Conservation (phyloP, 2,113 vertebrate species). For the Trachemys scripta region DNA sequence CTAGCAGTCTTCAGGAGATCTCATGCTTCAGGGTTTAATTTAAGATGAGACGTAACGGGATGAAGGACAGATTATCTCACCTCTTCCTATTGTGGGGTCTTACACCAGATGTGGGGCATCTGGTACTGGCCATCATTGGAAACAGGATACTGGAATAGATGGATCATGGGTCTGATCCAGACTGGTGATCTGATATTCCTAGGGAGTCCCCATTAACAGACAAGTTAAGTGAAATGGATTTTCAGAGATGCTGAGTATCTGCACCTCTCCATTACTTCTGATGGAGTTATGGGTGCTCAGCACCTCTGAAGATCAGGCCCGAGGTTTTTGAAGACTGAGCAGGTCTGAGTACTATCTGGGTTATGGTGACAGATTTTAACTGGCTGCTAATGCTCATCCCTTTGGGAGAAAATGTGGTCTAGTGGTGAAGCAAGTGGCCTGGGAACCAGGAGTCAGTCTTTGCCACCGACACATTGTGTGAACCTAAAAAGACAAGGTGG, state of each 20-base stretch:
- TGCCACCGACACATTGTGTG: background rate
- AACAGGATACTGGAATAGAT: background rate
- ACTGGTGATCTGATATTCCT: background rate
- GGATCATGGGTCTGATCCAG: background rate
- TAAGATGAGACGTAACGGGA: background rate
- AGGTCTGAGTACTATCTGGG: background rate
- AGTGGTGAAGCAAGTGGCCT: background rate
- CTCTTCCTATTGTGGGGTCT: background rate
- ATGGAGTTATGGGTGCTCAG: background rate
- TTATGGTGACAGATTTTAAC: background rate
- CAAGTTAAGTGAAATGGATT: background rate
- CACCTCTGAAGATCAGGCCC: background rate
- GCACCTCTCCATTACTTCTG: background rate
- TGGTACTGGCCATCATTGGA: fast-evolving
- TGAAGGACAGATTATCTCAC: background rate
- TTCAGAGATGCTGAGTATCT: background rate
- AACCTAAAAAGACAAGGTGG: background rate
- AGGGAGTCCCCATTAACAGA: background rate
- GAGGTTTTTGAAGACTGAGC: background rate
- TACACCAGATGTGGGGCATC: background rate
- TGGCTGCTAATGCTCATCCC: background rate
- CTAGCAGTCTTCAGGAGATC: background rate
- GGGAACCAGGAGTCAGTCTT: background rate
- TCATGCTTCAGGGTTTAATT: background rate
- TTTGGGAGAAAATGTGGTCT: background rate